These are phyloP conservation scores for Iguana delicatissima DNA, from an alignment of 2,797 vertebrate species.

Conservation along the genomic window DNA sequence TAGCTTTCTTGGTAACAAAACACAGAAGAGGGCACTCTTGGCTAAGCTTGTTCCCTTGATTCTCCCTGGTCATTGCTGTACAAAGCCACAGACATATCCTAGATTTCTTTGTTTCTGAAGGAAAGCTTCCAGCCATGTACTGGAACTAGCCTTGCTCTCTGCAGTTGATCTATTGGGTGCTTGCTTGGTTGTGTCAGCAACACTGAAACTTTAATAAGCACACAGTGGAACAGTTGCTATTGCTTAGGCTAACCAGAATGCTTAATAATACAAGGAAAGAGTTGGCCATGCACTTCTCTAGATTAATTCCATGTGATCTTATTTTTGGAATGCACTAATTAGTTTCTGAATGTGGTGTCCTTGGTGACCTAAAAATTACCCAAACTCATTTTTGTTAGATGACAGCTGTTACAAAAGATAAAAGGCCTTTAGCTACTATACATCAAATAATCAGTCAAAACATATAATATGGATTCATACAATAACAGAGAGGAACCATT, in stretches of 20 bases:
- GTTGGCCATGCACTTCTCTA: conserved; percentile 33
- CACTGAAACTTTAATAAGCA: conserved; percentile 52
- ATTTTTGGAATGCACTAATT: conserved; percentile 24
- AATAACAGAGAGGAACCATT: not conserved
- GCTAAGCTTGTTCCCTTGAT: conserved; percentile 54
- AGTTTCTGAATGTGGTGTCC: conserved; percentile 35
- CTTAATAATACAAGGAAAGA: conserved; percentile 26
- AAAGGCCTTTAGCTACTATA: conserved; percentile 2
- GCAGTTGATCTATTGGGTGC: conserved; percentile 40
- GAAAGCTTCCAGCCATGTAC: conserved; percentile 38
- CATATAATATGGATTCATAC: conserved; percentile 23
- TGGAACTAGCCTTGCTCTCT: not conserved
- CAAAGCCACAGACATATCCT: conserved; percentile 42
- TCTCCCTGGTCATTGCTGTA: conserved; percentile 27
- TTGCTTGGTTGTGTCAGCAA: conserved; percentile 37
- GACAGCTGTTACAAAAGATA: conserved; percentile 24
- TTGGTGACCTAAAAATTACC: conserved; percentile 34
- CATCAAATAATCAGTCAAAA: conserved; percentile 24
- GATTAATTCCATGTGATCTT: conserved; percentile 45
- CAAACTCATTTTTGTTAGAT: conserved; percentile 39
- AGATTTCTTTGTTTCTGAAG: conserved; percentile 57
- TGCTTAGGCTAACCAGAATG: conserved; percentile 38
- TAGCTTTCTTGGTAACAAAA: conserved; percentile 44
- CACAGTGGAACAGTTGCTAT: conserved; percentile 19
- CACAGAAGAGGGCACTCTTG: conserved; percentile 75